These are phyloP conservation scores for Heliocidaris erythrogramma DNA, from an alignment of 35 echinoderm and acorn worm genomes.

Conservation along the genomic window DNA sequence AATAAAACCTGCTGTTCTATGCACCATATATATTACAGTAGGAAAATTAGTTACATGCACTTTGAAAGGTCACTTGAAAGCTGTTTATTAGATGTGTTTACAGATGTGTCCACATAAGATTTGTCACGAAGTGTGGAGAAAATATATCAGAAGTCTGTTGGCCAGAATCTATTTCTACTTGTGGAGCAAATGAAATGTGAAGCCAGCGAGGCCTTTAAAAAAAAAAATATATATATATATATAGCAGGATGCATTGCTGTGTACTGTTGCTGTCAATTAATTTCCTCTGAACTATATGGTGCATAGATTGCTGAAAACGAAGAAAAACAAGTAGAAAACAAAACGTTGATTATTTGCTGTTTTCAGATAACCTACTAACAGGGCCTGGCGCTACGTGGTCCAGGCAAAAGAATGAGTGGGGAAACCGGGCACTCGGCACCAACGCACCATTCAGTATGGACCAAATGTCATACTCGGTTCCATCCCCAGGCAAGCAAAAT, in stretches of 20 bases:
- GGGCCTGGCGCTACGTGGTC: slow-evolving; percentile 76
- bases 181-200: no score
- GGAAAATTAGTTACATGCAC: background rate
- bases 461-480: slow-evolving; percentile 36
- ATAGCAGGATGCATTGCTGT: background rate
- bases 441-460: slow-evolving; percentile 68
- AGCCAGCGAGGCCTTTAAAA: no score
- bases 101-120: no score
- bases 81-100: no score
- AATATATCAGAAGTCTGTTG: no score
- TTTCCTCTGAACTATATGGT: slow-evolving; percentile 4
- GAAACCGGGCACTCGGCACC: slow-evolving; percentile 61
- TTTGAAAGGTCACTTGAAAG: no score
- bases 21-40: background rate
- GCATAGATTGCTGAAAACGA: background rate
- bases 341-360: slow-evolving; percentile 29
- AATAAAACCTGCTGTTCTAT: background rate
- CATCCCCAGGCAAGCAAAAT: slow-evolving; percentile 47
- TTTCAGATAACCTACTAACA: slow-evolving; percentile 78
- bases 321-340: background rate
- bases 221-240: no score
- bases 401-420: slow-evolving; percentile 86
- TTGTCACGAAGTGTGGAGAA: no score
- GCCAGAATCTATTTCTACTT: no score
- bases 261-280: background rate